These are phyloP conservation scores for Nysson spinosus DNA, from an alignment of 2,888 invertebrate species.

Conservation along the genomic window DNA sequence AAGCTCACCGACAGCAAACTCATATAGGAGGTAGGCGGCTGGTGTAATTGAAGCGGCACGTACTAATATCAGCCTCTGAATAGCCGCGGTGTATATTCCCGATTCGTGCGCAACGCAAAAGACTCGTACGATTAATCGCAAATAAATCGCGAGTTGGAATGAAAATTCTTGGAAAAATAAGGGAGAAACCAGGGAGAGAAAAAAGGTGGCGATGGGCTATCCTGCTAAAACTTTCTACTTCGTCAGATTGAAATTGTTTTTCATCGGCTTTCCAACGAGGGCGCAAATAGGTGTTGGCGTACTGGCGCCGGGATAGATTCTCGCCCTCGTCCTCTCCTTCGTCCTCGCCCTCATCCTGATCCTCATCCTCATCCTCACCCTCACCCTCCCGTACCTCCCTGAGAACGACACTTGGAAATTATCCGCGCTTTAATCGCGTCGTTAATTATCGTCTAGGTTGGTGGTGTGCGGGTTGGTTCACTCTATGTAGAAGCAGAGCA, in stretches of 20 bases:
- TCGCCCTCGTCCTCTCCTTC: background rate
- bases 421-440: slow-evolving; percentile 13
- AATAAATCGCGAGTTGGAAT: too few species aligned
- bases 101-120: too few species aligned
- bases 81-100: too few species aligned
- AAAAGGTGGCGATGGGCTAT: slow-evolving; percentile 18
- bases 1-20: too few species aligned
- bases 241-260: slow-evolving; percentile 64
- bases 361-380: background rate
- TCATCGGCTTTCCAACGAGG: slow-evolving; percentile 40
- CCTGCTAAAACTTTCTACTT: slow-evolving; percentile 59
- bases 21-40: too few species aligned
- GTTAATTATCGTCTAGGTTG: background rate
- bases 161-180: slow-evolving; percentile 38
- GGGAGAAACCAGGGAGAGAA: slow-evolving; percentile 27
- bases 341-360: background rate
- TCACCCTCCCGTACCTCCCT: background rate
- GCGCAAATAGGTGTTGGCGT: slow-evolving; percentile 39
- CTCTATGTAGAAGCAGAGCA: background rate
- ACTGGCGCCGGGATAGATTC: slow-evolving; percentile 24
- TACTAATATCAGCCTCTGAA: too few species aligned
- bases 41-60: too few species aligned
- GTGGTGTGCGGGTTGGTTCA: background rate
- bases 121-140: too few species aligned
- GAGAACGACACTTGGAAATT: slow-evolving; percentile 15